Conservation (phyloP, 2,113 vertebrate species). For the Solea senegalensis region DNA sequence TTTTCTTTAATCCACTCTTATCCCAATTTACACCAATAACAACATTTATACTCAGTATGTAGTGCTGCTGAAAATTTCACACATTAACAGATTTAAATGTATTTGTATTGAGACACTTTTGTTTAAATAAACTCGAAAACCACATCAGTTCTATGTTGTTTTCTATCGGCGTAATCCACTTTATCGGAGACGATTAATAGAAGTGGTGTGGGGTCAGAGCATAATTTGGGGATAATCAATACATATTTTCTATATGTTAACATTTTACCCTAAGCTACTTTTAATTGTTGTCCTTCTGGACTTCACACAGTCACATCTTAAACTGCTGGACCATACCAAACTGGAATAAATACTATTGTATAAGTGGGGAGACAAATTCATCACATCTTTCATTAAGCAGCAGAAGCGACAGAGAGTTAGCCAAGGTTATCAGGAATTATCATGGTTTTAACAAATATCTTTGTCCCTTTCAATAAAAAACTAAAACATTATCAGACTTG, state of each 20-base stretch:
- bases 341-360: constrained; percentile 1
- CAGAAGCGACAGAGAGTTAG: neutral
- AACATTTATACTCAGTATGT: neutral
- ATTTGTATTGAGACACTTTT: neutral
- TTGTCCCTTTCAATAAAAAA: constrained; percentile 45
- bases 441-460: constrained; percentile 7
- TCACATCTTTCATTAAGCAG: neutral
- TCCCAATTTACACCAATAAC: neutral
- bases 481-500: constrained; percentile 19
- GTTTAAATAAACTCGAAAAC: neutral
- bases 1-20: neutral
- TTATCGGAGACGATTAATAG: neutral
- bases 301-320: neutral
- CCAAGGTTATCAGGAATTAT: constrained; percentile 13
- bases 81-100: neutral
- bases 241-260: neutral
- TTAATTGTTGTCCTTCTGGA: neutral
- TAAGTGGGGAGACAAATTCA: neutral
- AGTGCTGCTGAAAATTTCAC: neutral
- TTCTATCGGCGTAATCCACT: neutral
- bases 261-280: neutral
- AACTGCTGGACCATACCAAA: neutral
- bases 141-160: neutral
- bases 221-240: neutral
- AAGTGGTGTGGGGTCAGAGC: neutral